A percentile compares a stretch with the other conserved stretches of the same genome.
These are phyloP conservation scores for Xiphophorus hellerii DNA, from an alignment of 2,113 vertebrate species.

Conservation along the genomic window DNA sequence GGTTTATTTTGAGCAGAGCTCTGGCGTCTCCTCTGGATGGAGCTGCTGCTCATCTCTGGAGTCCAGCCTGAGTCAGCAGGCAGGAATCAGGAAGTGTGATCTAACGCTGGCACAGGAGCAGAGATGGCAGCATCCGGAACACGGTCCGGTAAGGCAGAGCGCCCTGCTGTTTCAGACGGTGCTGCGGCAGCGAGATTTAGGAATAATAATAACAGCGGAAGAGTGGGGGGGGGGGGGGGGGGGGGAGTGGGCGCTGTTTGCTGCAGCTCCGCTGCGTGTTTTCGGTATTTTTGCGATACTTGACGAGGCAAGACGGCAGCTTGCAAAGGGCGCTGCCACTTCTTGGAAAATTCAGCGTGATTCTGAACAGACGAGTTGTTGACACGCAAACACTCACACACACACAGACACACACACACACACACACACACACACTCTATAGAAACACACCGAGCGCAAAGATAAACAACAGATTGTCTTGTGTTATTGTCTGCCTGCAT, in stretches of 20 bases:
- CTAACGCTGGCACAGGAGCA: not conserved
- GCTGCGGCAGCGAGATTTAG: not conserved
- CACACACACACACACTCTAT: too few relatives aligned
- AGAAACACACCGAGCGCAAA: not conserved
- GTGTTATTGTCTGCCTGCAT: not conserved
- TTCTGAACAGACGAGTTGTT: not conserved
- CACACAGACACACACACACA: not conserved
- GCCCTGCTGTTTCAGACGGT: not conserved
- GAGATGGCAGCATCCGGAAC: conserved; percentile 52
- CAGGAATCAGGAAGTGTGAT: conserved; percentile 59
- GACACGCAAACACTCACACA: not conserved
- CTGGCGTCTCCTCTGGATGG: conserved; percentile 3
- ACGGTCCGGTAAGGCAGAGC: conserved; percentile 39
- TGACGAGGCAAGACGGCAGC: not conserved
- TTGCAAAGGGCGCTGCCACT: conserved; percentile 31
- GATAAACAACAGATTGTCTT: not conserved
- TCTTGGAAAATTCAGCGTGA: not conserved
- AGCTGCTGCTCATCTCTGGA: conserved; percentile 2
- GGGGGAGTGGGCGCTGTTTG: not conserved
- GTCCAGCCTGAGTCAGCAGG: conserved; percentile 31
- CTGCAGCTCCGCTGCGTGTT: not conserved
- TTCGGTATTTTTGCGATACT: not conserved
- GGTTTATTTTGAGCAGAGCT: not conserved
- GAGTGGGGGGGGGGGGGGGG: not conserved
- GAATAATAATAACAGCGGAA: not conserved